Percentiles rank a stretch among this genome's conserved stretches.
Conservation (phyloP, 2,113 vertebrate genomes). For the Lophochroa leadbeateri region DNA sequence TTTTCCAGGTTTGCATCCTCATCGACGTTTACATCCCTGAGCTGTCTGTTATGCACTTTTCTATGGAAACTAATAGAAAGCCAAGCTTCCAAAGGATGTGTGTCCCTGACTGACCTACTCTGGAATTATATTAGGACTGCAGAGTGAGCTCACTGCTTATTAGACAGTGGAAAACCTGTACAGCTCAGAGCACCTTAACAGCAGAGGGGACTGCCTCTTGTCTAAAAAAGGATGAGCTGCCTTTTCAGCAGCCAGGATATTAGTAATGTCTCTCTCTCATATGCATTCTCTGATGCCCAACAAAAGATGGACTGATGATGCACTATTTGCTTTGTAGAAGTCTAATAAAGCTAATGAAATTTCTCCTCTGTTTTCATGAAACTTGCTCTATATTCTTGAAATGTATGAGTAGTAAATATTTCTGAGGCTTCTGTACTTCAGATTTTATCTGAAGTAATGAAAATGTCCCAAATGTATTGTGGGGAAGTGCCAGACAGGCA, state of each 20-base stretch:
- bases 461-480: constrained; percentile 38
- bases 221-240: neutral
- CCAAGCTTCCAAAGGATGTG: neutral
- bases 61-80: neutral
- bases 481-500: constrained; percentile 16
- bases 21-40: neutral
- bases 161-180: neutral
- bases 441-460: constrained; percentile 4
- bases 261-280: neutral
- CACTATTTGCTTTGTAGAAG: neutral
- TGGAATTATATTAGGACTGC: neutral
- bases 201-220: neutral
- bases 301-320: fast-evolving
- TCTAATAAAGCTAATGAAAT: neutral
- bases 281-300: neutral
- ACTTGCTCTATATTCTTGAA: neutral
- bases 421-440: neutral
- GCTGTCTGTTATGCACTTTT: neutral
- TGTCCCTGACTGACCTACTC: neutral
- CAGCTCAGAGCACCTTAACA: neutral
- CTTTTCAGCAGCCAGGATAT: neutral
- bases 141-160: neutral
- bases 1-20: neutral
- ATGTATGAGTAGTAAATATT: constrained; percentile 2
- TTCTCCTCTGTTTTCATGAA: neutral